These are phyloP conservation scores for Volucella inanis DNA, from an alignment of 2,888 invertebrate species.

Conservation along the genomic window DNA sequence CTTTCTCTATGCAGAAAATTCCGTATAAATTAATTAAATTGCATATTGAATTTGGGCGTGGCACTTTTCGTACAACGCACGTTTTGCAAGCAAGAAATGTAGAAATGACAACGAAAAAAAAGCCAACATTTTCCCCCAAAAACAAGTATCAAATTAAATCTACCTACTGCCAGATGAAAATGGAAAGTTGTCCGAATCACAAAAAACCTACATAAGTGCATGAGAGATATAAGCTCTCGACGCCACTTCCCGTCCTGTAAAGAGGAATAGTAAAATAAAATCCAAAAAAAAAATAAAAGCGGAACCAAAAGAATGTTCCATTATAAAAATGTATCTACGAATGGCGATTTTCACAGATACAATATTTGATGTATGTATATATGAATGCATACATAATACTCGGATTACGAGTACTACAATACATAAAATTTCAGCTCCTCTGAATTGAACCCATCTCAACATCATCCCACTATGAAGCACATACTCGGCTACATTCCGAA, in stretches of 20 bases:
- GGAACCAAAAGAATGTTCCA: constrained; percentile 45
- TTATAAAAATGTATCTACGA: constrained; percentile 47
- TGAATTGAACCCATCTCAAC: constrained; percentile 16
- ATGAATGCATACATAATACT: too few relatives aligned
- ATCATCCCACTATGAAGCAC: constrained; percentile 32
- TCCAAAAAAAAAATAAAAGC: constrained; percentile 22
- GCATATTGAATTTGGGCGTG: constrained; percentile 61
- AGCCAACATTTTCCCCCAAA: constrained; percentile 7
- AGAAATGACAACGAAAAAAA: neutral
- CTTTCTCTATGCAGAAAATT: constrained; percentile 39
- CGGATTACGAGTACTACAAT: too few relatives aligned
- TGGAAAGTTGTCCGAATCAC: constrained; percentile 73
- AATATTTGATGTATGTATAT: neutral
- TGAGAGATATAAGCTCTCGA: constrained; percentile 28
- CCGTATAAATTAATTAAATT: constrained; percentile 61
- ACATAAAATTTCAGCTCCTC: neutral
- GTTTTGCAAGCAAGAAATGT: neutral
- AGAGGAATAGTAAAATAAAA: constrained; percentile 29
- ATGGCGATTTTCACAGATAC: constrained; percentile 14
- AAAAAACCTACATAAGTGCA: constrained; percentile 74
- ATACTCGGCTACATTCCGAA: neutral
- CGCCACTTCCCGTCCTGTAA: constrained; percentile 52
- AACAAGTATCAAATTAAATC: constrained; percentile 64
- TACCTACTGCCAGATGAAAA: constrained; percentile 73
- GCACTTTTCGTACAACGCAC: constrained; percentile 48